phyloP scores from a whole-genome alignment of 2,888 invertebrate species.

The Vandiemenella viatica region DNA sequence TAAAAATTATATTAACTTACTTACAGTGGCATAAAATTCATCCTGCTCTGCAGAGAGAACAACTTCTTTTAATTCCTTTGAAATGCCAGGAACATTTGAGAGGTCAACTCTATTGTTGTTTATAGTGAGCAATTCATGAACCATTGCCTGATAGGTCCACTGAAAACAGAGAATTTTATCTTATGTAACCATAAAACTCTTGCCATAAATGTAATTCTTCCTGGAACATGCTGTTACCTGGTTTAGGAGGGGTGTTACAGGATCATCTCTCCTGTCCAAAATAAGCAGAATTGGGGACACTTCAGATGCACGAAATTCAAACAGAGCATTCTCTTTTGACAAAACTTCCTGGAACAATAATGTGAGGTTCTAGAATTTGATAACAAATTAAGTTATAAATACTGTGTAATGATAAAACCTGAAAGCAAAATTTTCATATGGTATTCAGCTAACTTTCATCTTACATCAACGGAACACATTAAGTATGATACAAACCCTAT shows the following conservation, averaged over 20 bases:
- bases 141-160: conserved; percentile 99
- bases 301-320: conserved; percentile 60
- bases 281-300: conserved; percentile 71
- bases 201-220: background rate
- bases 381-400: conserved; percentile 3
- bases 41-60: conserved; percentile 92
- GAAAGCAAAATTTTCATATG: too few species aligned
- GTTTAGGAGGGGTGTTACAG: conserved; percentile 87
- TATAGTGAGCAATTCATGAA: conserved; percentile 88
- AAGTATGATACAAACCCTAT: too few species aligned
- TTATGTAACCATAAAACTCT: background rate
- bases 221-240: conserved; percentile 36
- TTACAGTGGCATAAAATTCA: conserved; percentile 84
- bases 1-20: conserved; percentile 19
- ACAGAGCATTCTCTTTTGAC: conserved; percentile 71
- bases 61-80: conserved; percentile 81
- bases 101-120: conserved; percentile 87
- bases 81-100: conserved; percentile 65
- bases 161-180: conserved; percentile 28
- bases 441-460: too few species aligned
- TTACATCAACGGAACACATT: too few species aligned
- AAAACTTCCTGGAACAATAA: conserved; percentile 66
- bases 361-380: too few species aligned
- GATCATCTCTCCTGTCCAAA: conserved; percentile 85
- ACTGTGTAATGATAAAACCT: background rate